phyloP scores from a whole-genome alignment of 1,140 invertebrate genomes.

The Arctopsyche grandis region DNA sequence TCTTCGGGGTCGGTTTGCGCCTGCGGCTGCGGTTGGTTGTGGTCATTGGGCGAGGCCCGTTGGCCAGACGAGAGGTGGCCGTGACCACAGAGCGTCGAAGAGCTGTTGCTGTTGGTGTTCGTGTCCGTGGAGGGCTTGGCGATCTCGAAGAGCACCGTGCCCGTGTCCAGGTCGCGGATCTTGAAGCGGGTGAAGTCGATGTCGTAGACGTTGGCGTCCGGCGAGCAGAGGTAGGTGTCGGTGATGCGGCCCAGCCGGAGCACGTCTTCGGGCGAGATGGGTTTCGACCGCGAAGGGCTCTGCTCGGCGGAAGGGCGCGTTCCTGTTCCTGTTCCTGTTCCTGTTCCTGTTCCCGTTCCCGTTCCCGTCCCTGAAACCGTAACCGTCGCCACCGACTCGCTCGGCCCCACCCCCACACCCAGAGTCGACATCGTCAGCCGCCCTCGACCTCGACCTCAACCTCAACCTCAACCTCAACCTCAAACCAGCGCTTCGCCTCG shows the following conservation, averaged over 20 bases:
- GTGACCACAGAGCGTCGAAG: conserved; percentile 67
- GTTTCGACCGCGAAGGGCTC: conserved; percentile 49
- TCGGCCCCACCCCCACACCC: not conserved
- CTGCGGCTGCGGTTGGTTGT: conserved; percentile 56
- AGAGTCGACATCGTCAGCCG: not conserved
- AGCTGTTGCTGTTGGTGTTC: conserved; percentile 50
- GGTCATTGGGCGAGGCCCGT: conserved; percentile 62
- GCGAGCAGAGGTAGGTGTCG: conserved; percentile 87
- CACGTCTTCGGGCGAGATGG: conserved; percentile 73
- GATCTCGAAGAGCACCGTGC: conserved; percentile 95
- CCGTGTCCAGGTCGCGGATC: conserved; percentile 94
- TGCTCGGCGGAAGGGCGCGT: not conserved
- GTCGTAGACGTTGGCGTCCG: conserved; percentile 95
- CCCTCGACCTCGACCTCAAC: not conserved
- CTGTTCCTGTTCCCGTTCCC: no score
- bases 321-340: not conserved
- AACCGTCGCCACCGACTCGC: not conserved
- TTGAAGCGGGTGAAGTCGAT: conserved; percentile 99
- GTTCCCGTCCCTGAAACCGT: not conserved
- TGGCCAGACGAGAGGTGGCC: not conserved
- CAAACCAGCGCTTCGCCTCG: not conserved
- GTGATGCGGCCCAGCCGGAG: conserved; percentile 71
- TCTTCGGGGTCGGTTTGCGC: conserved; percentile 75
- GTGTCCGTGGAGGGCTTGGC: conserved; percentile 82
- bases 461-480: not conserved